Base-by-base conservation (phyloP, 2,888 invertebrate genomes). In the Globia sparganii region DNA sequence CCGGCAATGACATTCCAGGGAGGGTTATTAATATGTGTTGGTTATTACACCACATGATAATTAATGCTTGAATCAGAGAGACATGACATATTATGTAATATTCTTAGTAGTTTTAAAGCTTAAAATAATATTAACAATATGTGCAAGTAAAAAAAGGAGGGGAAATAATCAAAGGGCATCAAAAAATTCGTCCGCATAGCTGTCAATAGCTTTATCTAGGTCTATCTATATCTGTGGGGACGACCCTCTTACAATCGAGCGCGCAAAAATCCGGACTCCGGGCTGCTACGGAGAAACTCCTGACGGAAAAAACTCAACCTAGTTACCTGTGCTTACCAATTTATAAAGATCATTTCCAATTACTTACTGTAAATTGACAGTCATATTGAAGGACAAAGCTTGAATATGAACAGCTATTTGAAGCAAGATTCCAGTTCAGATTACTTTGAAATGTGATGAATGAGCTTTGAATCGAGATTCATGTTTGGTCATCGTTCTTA, bases 41-140 rank as follows among this genome's bases (percentile, higher is more conserved):
- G n/a, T 28, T 58, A 34, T 82, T 82, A 82, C 86, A 77, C 86
- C 83, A 82, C 46, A 68, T 65, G 25, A 59, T 59, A n/a, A 28
- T 21, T 43, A 1, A 28, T 28, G 40, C 11, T 6, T 68, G 70
- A 82, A 81, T 81, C 85, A 84, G 40, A 61, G 66, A 74, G 8
- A 21, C 25, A 31, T n/a, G 62, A 66, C 28, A 56, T 78, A 18
- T 58, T 46, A n/a, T 0, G n/a, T n/a, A 13, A 56, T 46, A 9
- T 9, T 53, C 18, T 18, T 59, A 28, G 18, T 18, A 1, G 11
- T 25, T 25, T 9, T 25, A 25, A 53, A 53, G 25, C 25, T n/a
- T 56, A n/a, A 56, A 25, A 53, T 3, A 3, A 53, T 46, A 46
- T 21, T 49, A 49, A 56, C 8, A 49, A 21, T 49, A 49, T 21